A percentile compares a stretch with the other conserved stretches of the same genome.
Evolutionary conservation across 2,797 vertebrate species (phyloP).

Genomic region (Lutjanus argentimaculatus): DNA sequence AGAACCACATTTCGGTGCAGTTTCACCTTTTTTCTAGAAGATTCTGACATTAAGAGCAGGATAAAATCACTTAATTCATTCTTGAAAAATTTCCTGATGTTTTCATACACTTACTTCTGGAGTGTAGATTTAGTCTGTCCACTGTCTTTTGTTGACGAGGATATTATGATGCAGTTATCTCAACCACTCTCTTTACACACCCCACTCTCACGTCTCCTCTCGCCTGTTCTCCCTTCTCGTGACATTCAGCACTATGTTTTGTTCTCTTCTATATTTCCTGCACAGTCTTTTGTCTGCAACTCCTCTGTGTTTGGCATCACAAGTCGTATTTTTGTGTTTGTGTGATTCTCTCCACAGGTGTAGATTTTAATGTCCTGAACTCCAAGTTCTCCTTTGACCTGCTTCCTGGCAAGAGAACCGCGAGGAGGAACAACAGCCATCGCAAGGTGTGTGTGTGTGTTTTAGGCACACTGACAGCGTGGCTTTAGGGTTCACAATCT

Average conservation of each 20-base stretch:
- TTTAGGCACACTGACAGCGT: neutral
- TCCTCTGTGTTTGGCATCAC: neutral
- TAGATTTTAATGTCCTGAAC: constrained; percentile 91
- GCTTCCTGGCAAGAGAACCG: constrained; percentile 91
- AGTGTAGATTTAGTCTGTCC: neutral
- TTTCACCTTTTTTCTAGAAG: neutral
- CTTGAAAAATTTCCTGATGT: too few relatives aligned
- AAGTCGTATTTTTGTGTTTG: constrained; percentile 12
- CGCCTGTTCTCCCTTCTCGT: neutral
- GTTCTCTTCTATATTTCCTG: too few relatives aligned
- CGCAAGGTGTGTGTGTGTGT: constrained; percentile 86
- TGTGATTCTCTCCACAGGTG: constrained; percentile 77
- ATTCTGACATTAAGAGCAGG: neutral
- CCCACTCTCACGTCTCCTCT: neutral
- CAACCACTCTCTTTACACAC: too few relatives aligned
- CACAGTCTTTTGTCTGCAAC: neutral
- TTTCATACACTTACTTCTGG: neutral
- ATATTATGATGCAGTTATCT: neutral
- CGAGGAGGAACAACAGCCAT: constrained; percentile 90
- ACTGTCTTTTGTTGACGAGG: neutral
- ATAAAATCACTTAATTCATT: neutral
- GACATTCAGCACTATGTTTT: neutral
- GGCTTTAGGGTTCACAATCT: neutral
- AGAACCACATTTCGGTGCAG: neutral
- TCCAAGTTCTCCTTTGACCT: constrained; percentile 95